A percentile compares a stretch with the other conserved stretches of the same genome.
phyloP scores from a whole-genome alignment of 2,113 vertebrate genomes.

The Oreochromis aureus region DNA sequence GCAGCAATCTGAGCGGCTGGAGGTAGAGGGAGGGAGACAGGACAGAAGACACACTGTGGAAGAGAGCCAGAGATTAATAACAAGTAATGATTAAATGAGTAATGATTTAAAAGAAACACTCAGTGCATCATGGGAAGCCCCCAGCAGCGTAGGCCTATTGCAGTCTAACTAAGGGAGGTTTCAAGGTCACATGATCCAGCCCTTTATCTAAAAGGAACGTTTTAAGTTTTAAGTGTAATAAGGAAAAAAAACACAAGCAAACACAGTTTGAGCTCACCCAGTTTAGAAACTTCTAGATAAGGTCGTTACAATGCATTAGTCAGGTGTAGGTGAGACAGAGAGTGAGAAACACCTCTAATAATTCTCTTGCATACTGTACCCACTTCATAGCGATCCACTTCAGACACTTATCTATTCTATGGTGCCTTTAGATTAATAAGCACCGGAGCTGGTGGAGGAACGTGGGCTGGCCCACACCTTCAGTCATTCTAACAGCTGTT shows the following conservation, averaged over 20 bases:
- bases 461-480: slow-evolving; percentile 41
- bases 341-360: not conserved
- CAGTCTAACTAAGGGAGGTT: not conserved
- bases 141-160: not conserved
- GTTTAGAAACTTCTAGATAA: not conserved
- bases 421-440: slow-evolving; percentile 64
- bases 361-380: not conserved
- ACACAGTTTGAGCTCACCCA: not conserved
- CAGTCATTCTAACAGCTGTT: slow-evolving; percentile 77
- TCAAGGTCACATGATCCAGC: not conserved
- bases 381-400: slow-evolving; percentile 4
- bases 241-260: not conserved
- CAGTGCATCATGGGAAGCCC: not conserved
- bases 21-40: not conserved
- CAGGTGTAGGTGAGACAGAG: not conserved
- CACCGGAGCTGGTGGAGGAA: slow-evolving; percentile 45
- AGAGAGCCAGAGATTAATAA: not conserved
- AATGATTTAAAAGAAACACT: not conserved
- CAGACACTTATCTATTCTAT: slow-evolving; percentile 54
- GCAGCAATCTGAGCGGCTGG: not conserved
- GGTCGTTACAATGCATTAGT: not conserved
- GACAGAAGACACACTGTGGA: not conserved
- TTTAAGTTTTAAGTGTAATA: not conserved
- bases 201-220: not conserved
- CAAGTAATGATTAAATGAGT: not conserved